Evolutionary conservation across 2,113 vertebrate species (phyloP), one percentile per base, ranked within the genome.

Genomic region (Chunga burmeisteri): DNA sequence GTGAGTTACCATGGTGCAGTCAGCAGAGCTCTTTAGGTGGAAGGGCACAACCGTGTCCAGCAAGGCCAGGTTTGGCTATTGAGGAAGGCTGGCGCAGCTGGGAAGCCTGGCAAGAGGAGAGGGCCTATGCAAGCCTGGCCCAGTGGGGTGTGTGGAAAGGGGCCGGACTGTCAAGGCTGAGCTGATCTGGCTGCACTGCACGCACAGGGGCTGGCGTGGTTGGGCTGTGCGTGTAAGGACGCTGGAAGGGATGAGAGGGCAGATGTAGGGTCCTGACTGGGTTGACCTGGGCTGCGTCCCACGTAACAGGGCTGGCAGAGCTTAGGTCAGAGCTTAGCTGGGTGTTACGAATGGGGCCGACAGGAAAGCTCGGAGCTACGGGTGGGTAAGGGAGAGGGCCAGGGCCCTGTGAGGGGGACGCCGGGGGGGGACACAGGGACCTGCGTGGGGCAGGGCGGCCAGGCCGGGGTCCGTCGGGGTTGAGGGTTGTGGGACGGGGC

Each of bases 161-260:
- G 30, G 19, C 5, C 0, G 1, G 23, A 5, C 38, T 29, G 32
- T 2, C 11, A 4, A 9, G 32, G 11, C 40, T 11, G 58, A 44
- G 38, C 30, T 6, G 36, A 7, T 6, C 6, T 4, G 74, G 29
- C 74, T 11, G 53, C 17, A 1, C n/a, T 10, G 50, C 13, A 4
- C 4, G 2, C 25, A 11, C 16, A 2, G 32, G 62, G 32, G 29
- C 38, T 16, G 36, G 34, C 29, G 2, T 1, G 21, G 59, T 6
- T 16, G 21, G 22, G 14, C 61, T 36, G 46, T 5, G n/a, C 4
- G 49, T 9, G 5, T 8, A 5, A 5, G 52, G 56, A 13, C 53
- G 19, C 67, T 26, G 68, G 7, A 22, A 25, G 14, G 8, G 42
- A 10, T 23, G 44, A 8, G 42, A 11, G 18, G 9, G 14, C 2